Evolutionary conservation across 2,888 invertebrate genomes (phyloP).

Genomic region (Drosophila prostipennis): DNA sequence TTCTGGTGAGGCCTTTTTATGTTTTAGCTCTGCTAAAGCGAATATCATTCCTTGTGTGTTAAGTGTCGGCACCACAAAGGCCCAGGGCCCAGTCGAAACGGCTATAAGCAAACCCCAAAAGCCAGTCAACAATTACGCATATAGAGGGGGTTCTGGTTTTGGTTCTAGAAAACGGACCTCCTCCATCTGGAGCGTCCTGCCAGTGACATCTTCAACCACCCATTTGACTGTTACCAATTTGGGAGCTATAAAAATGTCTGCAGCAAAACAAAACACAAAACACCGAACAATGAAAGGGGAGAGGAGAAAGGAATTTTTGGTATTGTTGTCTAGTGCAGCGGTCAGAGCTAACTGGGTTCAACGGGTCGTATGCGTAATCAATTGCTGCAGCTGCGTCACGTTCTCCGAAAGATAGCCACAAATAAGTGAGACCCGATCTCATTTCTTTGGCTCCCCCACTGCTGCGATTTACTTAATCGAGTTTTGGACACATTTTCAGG

Average conservation of each 20-base stretch:
- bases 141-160: not conserved
- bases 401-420: constrained; percentile 32
- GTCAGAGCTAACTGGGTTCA: constrained; percentile 51
- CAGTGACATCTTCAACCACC: constrained; percentile 48
- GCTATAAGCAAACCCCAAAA: constrained; percentile 45
- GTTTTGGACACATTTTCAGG: constrained; percentile 71
- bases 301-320: constrained; percentile 11
- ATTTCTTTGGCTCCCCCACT: constrained; percentile 20
- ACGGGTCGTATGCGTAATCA: constrained; percentile 75
- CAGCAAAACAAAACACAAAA: constrained; percentile 38
- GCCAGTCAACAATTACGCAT: constrained; percentile 56
- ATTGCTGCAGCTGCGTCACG: constrained; percentile 65
- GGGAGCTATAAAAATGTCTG: constrained; percentile 73
- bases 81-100: constrained; percentile 10
- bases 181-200: constrained; percentile 33
- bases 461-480: constrained; percentile 75
- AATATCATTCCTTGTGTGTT: constrained; percentile 14
- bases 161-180: constrained; percentile 24
- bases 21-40: not conserved
- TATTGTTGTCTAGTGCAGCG: constrained; percentile 43
- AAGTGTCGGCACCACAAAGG: constrained; percentile 44
- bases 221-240: constrained; percentile 42
- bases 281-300: not conserved
- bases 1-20: not conserved
- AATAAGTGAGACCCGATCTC: constrained; percentile 6